A percentile compares a stretch with the other conserved stretches of the same genome.
These are phyloP conservation scores for Etheostoma nigrum DNA, from an alignment of 2,797 vertebrate species.

Conservation along the genomic window DNA sequence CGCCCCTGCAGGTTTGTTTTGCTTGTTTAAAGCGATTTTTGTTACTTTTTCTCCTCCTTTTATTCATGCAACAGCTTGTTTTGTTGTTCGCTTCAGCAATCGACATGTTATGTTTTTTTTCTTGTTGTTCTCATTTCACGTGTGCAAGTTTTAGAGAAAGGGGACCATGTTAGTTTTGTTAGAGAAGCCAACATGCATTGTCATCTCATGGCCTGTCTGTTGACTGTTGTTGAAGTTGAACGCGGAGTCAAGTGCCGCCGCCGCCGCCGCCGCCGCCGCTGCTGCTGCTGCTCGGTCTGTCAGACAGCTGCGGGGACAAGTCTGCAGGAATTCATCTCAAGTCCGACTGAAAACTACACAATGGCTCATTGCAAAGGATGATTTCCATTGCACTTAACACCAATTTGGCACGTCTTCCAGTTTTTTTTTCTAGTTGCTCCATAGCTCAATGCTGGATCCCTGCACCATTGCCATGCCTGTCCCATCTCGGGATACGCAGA, in stretches of 20 bases:
- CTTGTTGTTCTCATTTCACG: neutral
- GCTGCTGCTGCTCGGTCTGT: constrained; percentile 55
- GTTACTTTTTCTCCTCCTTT: constrained; percentile 58
- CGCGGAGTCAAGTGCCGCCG: constrained; percentile 74
- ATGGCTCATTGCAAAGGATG: neutral
- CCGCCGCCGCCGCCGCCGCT: constrained; percentile 20
- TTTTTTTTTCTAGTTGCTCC: constrained; percentile 6
- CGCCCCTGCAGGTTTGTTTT: constrained; percentile 73
- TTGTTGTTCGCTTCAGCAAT: constrained; percentile 43
- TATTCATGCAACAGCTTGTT: constrained; percentile 77
- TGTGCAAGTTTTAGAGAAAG: neutral
- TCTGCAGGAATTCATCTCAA: constrained; percentile 62
- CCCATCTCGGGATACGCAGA: constrained; percentile 73
- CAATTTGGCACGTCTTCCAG: neutral
- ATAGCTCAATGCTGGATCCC: constrained; percentile 18
- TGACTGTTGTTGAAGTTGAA: constrained; percentile 78
- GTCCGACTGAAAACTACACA: neutral
- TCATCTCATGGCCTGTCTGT: constrained; percentile 60
- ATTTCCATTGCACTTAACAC: constrained; percentile 11
- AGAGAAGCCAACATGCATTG: constrained; percentile 34
- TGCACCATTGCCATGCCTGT: constrained; percentile 71
- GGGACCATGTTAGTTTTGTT: constrained; percentile 10
- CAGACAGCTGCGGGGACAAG: constrained; percentile 51
- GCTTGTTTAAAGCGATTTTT: constrained; percentile 63
- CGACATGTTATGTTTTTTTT: neutral